phyloP scores from a whole-genome alignment of 2,888 invertebrate genomes.

The Pharmacophagus antenor region DNA sequence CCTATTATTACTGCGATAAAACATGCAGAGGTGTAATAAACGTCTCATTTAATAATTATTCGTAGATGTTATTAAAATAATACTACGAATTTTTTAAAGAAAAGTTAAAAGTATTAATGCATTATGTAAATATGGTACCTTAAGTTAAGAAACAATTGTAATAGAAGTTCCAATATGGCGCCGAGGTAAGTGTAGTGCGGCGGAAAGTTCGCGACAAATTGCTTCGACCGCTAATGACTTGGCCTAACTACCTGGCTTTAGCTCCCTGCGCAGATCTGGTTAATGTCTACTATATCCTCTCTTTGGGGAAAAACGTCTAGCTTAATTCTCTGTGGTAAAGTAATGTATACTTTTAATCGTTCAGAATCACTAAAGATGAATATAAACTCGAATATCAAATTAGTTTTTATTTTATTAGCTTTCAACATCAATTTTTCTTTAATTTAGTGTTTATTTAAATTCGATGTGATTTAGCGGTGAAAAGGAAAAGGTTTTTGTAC shows the following conservation, averaged over 20 bases:
- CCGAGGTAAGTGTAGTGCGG: constrained; percentile 32
- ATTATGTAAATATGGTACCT: neutral
- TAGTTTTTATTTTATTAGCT: neutral
- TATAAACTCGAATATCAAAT: neutral
- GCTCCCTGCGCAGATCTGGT: constrained; percentile 26
- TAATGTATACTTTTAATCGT: constrained; percentile 13
- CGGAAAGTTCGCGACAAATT: constrained; percentile 50
- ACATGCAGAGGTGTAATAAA: too few species aligned
- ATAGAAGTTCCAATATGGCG: constrained; percentile 27
- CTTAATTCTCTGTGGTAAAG: constrained; percentile 23
- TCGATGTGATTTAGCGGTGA: neutral
- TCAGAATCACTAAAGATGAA: neutral
- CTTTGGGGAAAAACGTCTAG: constrained; percentile 20
- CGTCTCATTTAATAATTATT: too few species aligned
- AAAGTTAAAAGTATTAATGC: neutral
- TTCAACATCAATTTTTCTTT: neutral
- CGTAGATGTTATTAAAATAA: too few species aligned
- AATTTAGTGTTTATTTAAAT: too few species aligned
- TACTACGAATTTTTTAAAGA: neutral
- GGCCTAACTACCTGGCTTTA: constrained; percentile 40
- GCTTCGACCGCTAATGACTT: constrained; percentile 53
- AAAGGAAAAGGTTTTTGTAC: neutral
- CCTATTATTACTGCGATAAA: too few species aligned
- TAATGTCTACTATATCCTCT: constrained; percentile 30
- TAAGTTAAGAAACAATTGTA: constrained; percentile 26